Conservation (phyloP, 2,888 invertebrate genomes). For the Gisinianus flammeolus region DNA sequence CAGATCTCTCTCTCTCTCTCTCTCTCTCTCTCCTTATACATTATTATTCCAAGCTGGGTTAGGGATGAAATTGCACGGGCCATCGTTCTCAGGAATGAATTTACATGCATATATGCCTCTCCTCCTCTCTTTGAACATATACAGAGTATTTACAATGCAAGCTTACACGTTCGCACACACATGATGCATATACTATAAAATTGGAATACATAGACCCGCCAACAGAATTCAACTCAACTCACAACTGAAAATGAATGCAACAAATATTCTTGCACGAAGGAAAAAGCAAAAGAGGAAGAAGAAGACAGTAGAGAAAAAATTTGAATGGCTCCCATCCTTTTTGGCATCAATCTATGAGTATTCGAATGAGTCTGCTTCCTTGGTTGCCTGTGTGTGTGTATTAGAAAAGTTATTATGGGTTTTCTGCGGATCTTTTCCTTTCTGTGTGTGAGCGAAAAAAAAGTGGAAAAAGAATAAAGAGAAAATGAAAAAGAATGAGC, state of each 20-base stretch:
- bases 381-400: neutral
- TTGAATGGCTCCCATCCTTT: conserved; percentile 20
- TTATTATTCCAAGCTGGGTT: conserved; percentile 37
- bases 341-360: conserved; percentile 30
- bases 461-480: no score
- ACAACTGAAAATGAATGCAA: neutral
- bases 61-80: conserved; percentile 33
- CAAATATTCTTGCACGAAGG: neutral
- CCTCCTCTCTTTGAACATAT: neutral
- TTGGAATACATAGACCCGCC: no score
- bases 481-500: no score
- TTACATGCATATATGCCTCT: conserved; percentile 4
- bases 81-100: conserved; percentile 22
- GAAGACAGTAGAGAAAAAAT: conserved; percentile 21
- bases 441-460: neutral
- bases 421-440: conserved; percentile 14
- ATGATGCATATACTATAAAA: no score
- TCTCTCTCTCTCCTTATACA: conserved; percentile 12
- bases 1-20: neutral
- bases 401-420: conserved; percentile 5
- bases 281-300: no score
- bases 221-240: neutral
- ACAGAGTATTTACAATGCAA: no score
- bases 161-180: no score
- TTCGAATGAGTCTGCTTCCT: neutral